Conservation (phyloP, 2,113 vertebrate genomes). For the Raja brachyura region DNA sequence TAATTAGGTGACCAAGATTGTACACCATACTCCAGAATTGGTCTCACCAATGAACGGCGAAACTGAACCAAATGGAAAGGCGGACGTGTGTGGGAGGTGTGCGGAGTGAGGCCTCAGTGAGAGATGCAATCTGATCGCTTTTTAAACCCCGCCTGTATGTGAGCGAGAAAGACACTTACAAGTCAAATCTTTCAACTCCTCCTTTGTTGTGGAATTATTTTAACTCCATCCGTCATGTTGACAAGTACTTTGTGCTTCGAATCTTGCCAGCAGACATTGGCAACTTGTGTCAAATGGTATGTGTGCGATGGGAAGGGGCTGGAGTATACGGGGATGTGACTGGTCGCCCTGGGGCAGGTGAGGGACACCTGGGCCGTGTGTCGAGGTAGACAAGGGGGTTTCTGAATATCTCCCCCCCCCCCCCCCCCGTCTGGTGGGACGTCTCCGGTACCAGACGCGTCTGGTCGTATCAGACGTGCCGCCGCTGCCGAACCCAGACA, state of each 20-base stretch:
- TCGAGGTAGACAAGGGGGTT: too few relatives aligned
- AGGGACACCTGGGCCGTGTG: background rate
- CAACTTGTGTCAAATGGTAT: background rate
- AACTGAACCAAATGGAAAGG: too few relatives aligned
- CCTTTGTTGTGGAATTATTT: conserved; percentile 8
- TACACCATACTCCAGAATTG: too few relatives aligned
- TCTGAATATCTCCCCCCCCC: too few relatives aligned
- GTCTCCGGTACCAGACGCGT: too few relatives aligned
- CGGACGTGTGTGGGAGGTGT: background rate
- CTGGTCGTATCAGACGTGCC: background rate
- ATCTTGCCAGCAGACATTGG: background rate
- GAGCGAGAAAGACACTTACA: background rate
- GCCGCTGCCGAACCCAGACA: background rate
- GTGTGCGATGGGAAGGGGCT: background rate
- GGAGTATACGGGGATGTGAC: background rate
- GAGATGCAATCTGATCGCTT: background rate
- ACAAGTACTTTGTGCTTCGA: background rate
- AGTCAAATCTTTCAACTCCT: background rate
- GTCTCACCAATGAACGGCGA: too few relatives aligned
- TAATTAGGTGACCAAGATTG: too few relatives aligned
- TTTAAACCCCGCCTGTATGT: background rate
- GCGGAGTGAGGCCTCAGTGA: background rate
- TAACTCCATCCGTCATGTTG: too few relatives aligned
- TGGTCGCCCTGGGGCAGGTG: background rate
- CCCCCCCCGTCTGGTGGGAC: too few relatives aligned